A percentile compares a stretch with the other conserved stretches of the same genome.
phyloP scores from a whole-genome alignment of 2,113 vertebrate genomes.

The Hiodon tergisus region DNA sequence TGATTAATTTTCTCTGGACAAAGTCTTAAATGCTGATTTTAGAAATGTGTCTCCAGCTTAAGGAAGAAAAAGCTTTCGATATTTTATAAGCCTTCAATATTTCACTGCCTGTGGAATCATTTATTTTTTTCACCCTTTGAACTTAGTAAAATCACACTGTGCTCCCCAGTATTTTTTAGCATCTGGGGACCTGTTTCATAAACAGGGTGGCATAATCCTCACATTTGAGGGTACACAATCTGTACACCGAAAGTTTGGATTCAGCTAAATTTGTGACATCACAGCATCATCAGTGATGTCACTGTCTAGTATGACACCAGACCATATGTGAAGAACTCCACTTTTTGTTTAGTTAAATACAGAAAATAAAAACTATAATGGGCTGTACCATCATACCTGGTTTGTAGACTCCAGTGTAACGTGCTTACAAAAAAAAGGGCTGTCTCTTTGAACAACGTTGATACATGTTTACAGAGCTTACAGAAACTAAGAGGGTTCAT shows the following conservation, averaged over 20 bases:
- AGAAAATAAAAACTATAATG: background rate
- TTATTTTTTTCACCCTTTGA: no score
- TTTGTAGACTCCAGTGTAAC: background rate
- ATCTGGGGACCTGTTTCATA: no score
- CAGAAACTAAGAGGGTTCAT: no score
- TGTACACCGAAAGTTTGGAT: background rate
- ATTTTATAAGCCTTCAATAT: no score
- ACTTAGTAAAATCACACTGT: no score
- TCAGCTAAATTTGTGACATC: background rate
- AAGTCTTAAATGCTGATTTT: no score
- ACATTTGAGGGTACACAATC: background rate
- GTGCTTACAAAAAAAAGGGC: background rate
- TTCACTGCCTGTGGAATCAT: no score
- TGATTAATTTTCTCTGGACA: no score
- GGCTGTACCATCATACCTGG: background rate
- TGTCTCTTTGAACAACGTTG: background rate
- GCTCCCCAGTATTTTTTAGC: no score
- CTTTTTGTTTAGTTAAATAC: background rate
- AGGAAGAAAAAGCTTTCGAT: no score
- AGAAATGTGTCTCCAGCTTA: no score
- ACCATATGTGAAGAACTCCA: background rate
- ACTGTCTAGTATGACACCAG: background rate
- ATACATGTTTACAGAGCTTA: slow-evolving; percentile 41
- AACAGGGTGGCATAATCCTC: background rate
- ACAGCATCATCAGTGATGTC: background rate